These are phyloP conservation scores for Polydrusus pterygomalis DNA, from an alignment of 2,888 invertebrate genomes.

Conservation along the genomic window DNA sequence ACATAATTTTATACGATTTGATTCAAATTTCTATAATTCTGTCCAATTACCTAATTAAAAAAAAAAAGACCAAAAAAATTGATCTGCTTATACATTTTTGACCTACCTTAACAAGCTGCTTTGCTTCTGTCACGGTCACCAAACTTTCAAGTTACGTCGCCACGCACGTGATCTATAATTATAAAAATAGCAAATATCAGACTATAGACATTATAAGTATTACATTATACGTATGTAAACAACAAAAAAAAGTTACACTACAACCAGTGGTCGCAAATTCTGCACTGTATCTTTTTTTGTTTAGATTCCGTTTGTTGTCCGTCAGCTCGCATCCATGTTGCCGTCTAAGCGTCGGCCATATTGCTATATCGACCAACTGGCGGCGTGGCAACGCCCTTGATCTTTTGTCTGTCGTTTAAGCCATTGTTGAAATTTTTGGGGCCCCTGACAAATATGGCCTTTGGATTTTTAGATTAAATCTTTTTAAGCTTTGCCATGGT, in stretches of 20 bases:
- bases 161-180: conserved; percentile 37
- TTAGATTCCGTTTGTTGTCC: conserved; percentile 45
- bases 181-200: conserved; percentile 17
- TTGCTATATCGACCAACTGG: conserved; percentile 71
- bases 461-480: conserved; percentile 51
- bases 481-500: conserved; percentile 46
- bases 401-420: conserved; percentile 47
- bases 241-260: conserved; percentile 28
- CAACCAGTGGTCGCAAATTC: conserved; percentile 46
- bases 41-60: no score
- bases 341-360: conserved; percentile 69
- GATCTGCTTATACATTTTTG: not conserved
- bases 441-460: conserved; percentile 44
- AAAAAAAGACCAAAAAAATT: not conserved
- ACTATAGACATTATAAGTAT: conserved; percentile 19
- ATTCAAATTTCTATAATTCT: no score
- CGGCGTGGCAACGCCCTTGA: conserved; percentile 69
- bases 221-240: not conserved
- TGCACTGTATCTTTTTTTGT: conserved; percentile 50
- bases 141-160: conserved; percentile 37
- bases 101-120: conserved; percentile 41
- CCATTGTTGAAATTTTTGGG: conserved; percentile 44
- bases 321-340: conserved; percentile 66
- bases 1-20: no score
- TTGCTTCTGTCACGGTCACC: conserved; percentile 31